Evolutionary conservation across 2,888 invertebrate genomes (phyloP).

Genomic region (Dolomedes plantarius): DNA sequence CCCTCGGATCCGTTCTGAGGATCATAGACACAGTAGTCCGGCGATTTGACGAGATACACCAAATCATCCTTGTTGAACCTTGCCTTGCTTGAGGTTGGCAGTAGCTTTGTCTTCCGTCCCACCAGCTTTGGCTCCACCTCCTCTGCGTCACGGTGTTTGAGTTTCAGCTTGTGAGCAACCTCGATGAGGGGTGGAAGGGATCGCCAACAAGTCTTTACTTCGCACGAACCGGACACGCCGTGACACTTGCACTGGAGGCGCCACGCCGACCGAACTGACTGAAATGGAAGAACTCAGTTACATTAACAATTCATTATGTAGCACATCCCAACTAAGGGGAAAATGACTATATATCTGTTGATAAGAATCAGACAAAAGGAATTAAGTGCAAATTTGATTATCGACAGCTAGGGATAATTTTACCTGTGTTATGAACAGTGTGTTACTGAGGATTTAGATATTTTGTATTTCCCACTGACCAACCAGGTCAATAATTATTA

Average conservation of each 20-base stretch:
- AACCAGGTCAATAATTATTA: too few species aligned
- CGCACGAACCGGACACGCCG: slow-evolving; percentile 98
- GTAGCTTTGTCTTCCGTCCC: slow-evolving; percentile 34
- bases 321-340: not conserved
- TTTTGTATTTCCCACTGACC: too few species aligned
- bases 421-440: too few species aligned
- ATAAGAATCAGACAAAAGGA: too few species aligned
- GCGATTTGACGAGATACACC: slow-evolving; percentile 86
- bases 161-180: slow-evolving; percentile 91
- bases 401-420: too few species aligned
- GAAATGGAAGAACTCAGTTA: not conserved
- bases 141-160: slow-evolving; percentile 81
- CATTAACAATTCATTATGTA: not conserved
- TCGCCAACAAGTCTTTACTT: slow-evolving; percentile 99
- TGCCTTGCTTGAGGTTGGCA: slow-evolving; percentile 72
- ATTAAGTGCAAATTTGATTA: not conserved
- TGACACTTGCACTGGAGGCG: slow-evolving; percentile 96
- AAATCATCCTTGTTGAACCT: slow-evolving; percentile 77
- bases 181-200: slow-evolving; percentile 91
- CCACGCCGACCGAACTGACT: slow-evolving; percentile 48
- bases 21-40: slow-evolving; percentile 88
- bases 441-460: too few species aligned
- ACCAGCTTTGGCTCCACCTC: slow-evolving; percentile 75
- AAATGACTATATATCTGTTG: too few species aligned
- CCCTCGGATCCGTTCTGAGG: slow-evolving; percentile 89